These are phyloP conservation scores for Synanthedon vespiformis DNA, from an alignment of 2,888 invertebrate species.

Conservation along the genomic window DNA sequence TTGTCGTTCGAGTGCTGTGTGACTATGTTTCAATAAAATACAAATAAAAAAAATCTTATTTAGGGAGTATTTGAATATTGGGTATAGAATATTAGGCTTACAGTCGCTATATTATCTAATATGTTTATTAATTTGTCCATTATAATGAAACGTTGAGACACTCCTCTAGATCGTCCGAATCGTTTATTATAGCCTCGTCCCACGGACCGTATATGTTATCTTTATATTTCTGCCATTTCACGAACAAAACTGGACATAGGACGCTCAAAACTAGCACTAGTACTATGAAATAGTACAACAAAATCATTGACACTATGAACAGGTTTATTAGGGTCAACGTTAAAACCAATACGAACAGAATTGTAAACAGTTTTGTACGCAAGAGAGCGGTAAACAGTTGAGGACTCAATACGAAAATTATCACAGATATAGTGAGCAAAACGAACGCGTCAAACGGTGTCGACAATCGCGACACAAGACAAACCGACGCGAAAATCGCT, in stretches of 20 bases:
- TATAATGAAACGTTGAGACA: background rate
- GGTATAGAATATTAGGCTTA: too few species aligned
- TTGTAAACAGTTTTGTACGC: conserved; percentile 64
- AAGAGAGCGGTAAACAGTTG: conserved; percentile 77
- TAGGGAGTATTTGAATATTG: too few species aligned
- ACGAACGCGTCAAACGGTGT: conserved; percentile 90
- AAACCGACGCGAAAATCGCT: conserved; percentile 94
- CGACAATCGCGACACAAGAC: conserved; percentile 90
- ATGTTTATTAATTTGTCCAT: too few species aligned
- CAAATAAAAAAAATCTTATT: too few species aligned
- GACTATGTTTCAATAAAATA: too few species aligned
- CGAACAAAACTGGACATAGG: conserved; percentile 81
- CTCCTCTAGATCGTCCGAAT: conserved; percentile 67
- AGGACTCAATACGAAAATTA: conserved; percentile 91
- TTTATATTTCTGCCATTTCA: conserved; percentile 82
- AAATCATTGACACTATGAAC: conserved; percentile 66
- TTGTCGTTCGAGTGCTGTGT: too few species aligned
- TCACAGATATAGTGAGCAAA: conserved; percentile 87
- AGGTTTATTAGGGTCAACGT: conserved; percentile 62
- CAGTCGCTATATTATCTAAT: too few species aligned
- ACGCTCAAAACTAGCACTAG: conserved; percentile 75
- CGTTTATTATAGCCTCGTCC: conserved; percentile 91
- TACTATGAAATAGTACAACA: conserved; percentile 72
- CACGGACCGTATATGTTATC: conserved; percentile 97
- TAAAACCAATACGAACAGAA: conserved; percentile 62